Conservation (phyloP, 2,888 invertebrate genomes). For the Clivina fossor region DNA sequence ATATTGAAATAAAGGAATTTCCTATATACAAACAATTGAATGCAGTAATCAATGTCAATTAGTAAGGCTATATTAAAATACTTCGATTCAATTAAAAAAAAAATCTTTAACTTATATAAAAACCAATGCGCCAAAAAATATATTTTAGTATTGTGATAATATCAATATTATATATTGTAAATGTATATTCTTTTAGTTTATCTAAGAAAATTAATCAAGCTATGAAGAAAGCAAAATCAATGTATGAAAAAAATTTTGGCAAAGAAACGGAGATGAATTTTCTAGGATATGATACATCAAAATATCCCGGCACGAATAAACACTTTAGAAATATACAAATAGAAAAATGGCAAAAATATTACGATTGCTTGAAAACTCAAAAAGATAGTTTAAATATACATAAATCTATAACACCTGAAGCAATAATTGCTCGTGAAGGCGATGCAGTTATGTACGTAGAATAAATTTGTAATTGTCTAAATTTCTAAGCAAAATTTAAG, state of each 20-base stretch:
- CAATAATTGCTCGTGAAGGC: slow-evolving; percentile 54
- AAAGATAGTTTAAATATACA: slow-evolving; percentile 48
- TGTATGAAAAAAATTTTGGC: slow-evolving; percentile 47
- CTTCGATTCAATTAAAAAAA: too few species aligned
- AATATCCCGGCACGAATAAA: slow-evolving; percentile 55
- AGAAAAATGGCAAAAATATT: slow-evolving; percentile 59
- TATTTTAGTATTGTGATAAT: too few species aligned
- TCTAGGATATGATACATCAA: slow-evolving; percentile 49
- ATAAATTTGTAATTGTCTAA: too few species aligned
- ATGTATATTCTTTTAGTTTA: slow-evolving; percentile 36
- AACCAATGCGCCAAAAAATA: too few species aligned
- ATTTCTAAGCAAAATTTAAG: too few species aligned
- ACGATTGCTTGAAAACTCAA: slow-evolving; percentile 54
- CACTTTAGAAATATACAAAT: slow-evolving; percentile 49
- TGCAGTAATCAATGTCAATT: too few species aligned
- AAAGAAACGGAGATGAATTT: slow-evolving; percentile 49
- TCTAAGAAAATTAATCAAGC: slow-evolving; percentile 44
- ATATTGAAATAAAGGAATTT: too few species aligned
- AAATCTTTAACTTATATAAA: too few species aligned
- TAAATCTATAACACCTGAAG: slow-evolving; percentile 49
- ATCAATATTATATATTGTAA: too few species aligned
- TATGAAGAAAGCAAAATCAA: slow-evolving; percentile 45
- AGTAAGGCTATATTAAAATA: too few species aligned
- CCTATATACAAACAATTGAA: too few species aligned
- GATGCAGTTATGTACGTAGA: slow-evolving; percentile 52